Evolutionary conservation across 2,888 invertebrate genomes (phyloP).

Genomic region (Icerya purchasi): DNA sequence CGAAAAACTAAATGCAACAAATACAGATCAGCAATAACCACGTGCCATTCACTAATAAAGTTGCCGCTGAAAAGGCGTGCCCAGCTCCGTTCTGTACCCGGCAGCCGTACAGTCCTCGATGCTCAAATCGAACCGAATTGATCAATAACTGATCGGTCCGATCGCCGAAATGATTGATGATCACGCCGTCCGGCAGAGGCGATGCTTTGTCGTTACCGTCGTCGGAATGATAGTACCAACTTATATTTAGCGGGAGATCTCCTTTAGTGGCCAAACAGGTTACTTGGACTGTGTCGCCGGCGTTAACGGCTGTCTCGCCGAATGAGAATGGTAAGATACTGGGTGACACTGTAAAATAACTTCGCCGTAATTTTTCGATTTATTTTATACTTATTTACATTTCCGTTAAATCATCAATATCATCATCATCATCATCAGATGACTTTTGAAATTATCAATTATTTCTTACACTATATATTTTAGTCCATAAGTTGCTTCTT

Average conservation of each 20-base stretch:
- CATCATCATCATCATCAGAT: too few species aligned
- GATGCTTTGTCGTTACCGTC: not conserved
- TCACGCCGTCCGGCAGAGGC: conserved; percentile 9
- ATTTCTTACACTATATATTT: too few species aligned
- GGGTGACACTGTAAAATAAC: conserved; percentile 18
- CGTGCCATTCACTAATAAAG: conserved; percentile 48
- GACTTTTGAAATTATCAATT: too few species aligned
- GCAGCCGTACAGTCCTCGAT: conserved; percentile 56
- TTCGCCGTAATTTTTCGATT: too few species aligned
- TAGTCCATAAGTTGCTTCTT: too few species aligned
- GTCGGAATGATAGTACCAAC: conserved; percentile 18
- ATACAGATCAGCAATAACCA: too few species aligned
- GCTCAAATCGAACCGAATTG: conserved; percentile 41
- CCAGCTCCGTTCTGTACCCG: conserved; percentile 52
- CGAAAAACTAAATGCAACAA: too few species aligned
- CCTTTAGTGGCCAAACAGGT: conserved; percentile 22
- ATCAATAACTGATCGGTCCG: conserved; percentile 38
- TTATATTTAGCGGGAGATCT: conserved; percentile 22
- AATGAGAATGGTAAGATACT: conserved; percentile 17
- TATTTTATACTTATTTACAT: too few species aligned
- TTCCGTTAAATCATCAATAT: too few species aligned
- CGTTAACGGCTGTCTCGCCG: conserved; percentile 17
- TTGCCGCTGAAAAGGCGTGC: conserved; percentile 40
- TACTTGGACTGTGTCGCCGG: conserved; percentile 22
- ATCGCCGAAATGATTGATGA: conserved; percentile 21